Evolutionary conservation across 2,113 vertebrate genomes (phyloP).

Genomic region (Cheilinus undulatus): DNA sequence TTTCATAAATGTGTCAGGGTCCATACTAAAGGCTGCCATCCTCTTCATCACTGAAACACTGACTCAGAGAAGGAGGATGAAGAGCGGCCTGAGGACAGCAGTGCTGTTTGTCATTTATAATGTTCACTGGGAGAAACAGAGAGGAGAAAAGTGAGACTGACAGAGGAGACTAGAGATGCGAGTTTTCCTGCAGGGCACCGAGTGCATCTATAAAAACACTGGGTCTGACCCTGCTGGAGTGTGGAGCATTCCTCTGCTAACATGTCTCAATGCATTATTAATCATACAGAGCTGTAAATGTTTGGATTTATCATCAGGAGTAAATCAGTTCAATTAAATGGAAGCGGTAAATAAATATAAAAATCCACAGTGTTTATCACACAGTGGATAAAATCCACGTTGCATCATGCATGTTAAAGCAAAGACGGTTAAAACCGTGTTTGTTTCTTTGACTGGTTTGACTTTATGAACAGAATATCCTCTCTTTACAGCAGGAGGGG

Average conservation of each 20-base stretch:
- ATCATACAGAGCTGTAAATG: conserved; percentile 43
- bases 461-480: conserved; percentile 1
- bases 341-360: conserved; percentile 44
- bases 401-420: conserved; percentile 25
- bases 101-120: conserved; percentile 69
- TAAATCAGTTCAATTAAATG: conserved; percentile 61
- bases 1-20: conserved; percentile 54
- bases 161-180: conserved; percentile 44
- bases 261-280: conserved; percentile 50
- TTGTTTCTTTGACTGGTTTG: no score
- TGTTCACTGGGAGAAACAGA: conserved; percentile 44
- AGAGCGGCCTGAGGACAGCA: conserved; percentile 67
- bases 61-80: conserved; percentile 48
- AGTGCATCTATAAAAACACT: conserved; percentile 57
- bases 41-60: conserved; percentile 8
- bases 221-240: conserved; percentile 47
- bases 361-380: conserved; percentile 59
- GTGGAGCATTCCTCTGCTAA: neutral
- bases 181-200: conserved; percentile 55
- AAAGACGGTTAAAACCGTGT: neutral
- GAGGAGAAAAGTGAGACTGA: conserved; percentile 57
- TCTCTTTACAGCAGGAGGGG: conserved; percentile 12
- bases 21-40: conserved; percentile 42
- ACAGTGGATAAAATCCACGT: conserved; percentile 23
- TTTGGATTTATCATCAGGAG: conserved; percentile 37